phyloP scores from a whole-genome alignment of 2,888 invertebrate genomes.

The Melipona beecheii region DNA sequence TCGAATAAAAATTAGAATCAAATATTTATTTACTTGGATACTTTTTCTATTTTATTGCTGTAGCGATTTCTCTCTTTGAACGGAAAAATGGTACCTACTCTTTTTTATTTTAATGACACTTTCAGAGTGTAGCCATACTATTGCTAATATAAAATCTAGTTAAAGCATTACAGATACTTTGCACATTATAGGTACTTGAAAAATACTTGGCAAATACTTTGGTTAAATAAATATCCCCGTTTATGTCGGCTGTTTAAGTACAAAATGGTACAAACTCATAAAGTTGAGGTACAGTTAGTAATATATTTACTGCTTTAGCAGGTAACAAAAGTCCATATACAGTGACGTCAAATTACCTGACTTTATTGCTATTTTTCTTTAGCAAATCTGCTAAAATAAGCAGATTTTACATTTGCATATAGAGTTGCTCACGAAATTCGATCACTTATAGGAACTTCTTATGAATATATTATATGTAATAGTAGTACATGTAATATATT shows the following conservation, averaged over 20 bases:
- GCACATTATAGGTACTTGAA: slow-evolving; percentile 10
- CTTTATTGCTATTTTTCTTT: background rate
- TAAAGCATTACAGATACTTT: slow-evolving; percentile 13
- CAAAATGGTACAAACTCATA: background rate
- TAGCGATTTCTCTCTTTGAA: slow-evolving; percentile 36
- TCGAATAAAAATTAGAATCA: background rate
- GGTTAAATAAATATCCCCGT: slow-evolving; percentile 14
- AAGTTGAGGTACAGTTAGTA: background rate
- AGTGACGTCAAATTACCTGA: background rate
- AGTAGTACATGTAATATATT: too few relatives aligned
- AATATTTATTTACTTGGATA: background rate
- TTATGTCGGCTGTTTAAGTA: slow-evolving; percentile 15
- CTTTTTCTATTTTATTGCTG: slow-evolving; percentile 4
- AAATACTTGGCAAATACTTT: background rate
- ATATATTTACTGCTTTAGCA: background rate
- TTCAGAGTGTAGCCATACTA: slow-evolving; percentile 44
- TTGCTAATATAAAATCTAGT: slow-evolving; percentile 47
- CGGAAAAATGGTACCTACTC: slow-evolving; percentile 13
- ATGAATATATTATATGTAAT: too few relatives aligned
- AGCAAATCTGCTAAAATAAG: too few relatives aligned
- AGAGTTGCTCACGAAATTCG: too few relatives aligned
- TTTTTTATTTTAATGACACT: background rate
- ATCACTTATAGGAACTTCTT: too few relatives aligned
- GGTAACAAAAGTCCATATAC: background rate
- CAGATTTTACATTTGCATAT: background rate